Percentiles rank a stretch among this genome's conserved stretches.
Evolutionary conservation across 1,140 invertebrate species (phyloP).

Genomic region (Apis florea): DNA sequence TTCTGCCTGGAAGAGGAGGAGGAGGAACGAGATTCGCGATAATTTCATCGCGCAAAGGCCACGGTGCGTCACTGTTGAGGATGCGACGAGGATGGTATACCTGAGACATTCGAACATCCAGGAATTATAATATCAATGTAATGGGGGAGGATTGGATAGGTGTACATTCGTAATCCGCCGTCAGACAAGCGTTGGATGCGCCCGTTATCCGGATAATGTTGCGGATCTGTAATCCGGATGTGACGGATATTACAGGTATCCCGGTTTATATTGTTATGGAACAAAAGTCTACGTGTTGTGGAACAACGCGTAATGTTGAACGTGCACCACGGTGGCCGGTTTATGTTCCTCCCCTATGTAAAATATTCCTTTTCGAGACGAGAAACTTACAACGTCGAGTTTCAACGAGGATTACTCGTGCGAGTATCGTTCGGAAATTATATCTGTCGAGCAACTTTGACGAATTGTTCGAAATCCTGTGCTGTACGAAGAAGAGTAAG

Average conservation of each 20-base stretch:
- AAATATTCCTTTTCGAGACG: background rate
- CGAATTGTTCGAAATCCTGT: too few relatives aligned
- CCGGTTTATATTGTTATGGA: conserved; percentile 5
- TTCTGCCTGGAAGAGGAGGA: background rate
- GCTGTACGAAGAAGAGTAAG: too few relatives aligned
- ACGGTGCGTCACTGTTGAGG: background rate
- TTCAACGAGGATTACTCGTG: background rate
- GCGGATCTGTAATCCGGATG: conserved; percentile 27
- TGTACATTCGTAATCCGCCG: conserved; percentile 39
- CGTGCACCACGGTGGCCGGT: too few relatives aligned
- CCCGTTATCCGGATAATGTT: conserved; percentile 31
- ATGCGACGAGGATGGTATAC: background rate
- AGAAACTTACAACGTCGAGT: background rate
- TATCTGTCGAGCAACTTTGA: too few relatives aligned
- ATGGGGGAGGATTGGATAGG: background rate
- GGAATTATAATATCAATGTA: conserved; percentile 38
- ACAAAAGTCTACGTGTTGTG: background rate
- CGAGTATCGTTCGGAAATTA: too few relatives aligned
- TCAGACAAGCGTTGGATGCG: conserved; percentile 20
- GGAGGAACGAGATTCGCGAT: background rate
- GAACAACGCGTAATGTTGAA: background rate
- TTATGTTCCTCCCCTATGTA: background rate
- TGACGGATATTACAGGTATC: conserved; percentile 29
- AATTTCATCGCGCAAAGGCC: background rate
- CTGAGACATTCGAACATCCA: conserved; percentile 23